Conservation (phyloP, 1,140 invertebrate genomes). For the Aphelenchoides besseyi region DNA sequence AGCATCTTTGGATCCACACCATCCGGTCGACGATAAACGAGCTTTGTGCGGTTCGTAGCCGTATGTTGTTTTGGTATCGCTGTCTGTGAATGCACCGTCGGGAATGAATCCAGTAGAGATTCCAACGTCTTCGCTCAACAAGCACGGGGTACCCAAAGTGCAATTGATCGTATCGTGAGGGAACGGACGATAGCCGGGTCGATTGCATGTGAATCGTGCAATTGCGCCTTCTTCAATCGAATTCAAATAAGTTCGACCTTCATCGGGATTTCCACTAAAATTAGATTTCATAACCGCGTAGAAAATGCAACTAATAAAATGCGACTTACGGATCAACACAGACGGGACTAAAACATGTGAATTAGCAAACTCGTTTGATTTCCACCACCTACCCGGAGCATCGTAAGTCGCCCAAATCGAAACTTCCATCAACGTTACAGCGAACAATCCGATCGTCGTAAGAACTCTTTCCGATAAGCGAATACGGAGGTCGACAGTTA, state of each 20-base stretch:
- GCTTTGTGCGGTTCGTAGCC: constrained; percentile 62
- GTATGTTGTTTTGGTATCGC: constrained; percentile 45
- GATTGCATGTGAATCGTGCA: constrained; percentile 81
- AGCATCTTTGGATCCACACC: constrained; percentile 74
- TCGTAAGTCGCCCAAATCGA: constrained; percentile 91
- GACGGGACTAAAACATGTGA: constrained; percentile 75
- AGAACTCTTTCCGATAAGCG: constrained; percentile 82
- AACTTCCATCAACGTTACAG: constrained; percentile 84
- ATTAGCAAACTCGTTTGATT: constrained; percentile 79
- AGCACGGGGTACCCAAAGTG: constrained; percentile 84
- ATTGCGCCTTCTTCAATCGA: constrained; percentile 88
- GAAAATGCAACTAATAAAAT: too few relatives aligned
- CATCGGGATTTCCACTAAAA: constrained; percentile 83
- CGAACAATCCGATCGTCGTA: constrained; percentile 85
- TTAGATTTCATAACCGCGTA: too few relatives aligned
- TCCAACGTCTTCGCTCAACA: constrained; percentile 83
- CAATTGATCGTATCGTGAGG: constrained; percentile 84
- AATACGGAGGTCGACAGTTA: constrained; percentile 91
- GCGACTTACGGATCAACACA: constrained; percentile 73
- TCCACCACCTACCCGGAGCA: too few relatives aligned
- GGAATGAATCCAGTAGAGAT: constrained; percentile 85
- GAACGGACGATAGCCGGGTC: constrained; percentile 86
- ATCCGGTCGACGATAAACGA: constrained; percentile 55
- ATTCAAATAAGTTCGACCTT: constrained; percentile 79
- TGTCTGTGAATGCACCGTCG: constrained; percentile 87